Evolutionary conservation across 2,113 vertebrate species (phyloP).

Genomic region (Antennarius striatus): DNA sequence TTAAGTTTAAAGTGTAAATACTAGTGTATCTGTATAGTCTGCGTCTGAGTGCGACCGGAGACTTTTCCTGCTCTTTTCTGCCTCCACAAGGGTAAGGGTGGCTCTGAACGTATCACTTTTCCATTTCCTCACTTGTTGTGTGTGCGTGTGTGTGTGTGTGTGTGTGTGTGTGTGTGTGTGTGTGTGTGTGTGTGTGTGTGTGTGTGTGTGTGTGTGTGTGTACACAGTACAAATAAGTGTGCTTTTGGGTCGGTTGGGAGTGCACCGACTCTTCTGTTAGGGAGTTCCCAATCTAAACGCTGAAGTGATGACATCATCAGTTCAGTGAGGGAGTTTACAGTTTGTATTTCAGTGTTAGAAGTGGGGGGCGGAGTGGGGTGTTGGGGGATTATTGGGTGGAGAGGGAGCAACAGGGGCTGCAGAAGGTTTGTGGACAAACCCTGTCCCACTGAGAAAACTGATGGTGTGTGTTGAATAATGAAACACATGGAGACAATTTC

Average conservation of each 20-base stretch:
- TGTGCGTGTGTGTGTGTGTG: constrained; percentile 18
- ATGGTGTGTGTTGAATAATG: constrained; percentile 13
- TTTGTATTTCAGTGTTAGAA: constrained; percentile 59
- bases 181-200: constrained; percentile 9
- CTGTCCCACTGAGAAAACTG: constrained; percentile 23
- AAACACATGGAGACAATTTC: constrained; percentile 2
- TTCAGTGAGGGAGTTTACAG: constrained; percentile 59
- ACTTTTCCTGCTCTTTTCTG: constrained; percentile 49
- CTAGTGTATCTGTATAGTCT: constrained; percentile 35
- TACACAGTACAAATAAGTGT: constrained; percentile 17
- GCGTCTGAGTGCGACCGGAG: constrained; percentile 43
- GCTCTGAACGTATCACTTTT: constrained; percentile 70
- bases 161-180: constrained; percentile 30
- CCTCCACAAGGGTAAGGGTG: constrained; percentile 62
- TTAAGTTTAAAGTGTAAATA: constrained; percentile 39
- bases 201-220: constrained; percentile 33
- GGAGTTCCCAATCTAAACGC: constrained; percentile 75
- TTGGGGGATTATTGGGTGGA: constrained; percentile 52
- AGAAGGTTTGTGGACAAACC: constrained; percentile 28
- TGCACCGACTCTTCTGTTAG: constrained; percentile 57
- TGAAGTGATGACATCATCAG: constrained; percentile 74
- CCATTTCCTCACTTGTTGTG: constrained; percentile 72
- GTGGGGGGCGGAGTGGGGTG: constrained; percentile 6
- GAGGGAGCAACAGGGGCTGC: constrained; percentile 31
- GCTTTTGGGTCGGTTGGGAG: constrained; percentile 55